A percentile compares a stretch with the other conserved stretches of the same genome.
Conservation (phyloP, 2,888 invertebrate species). For the Dryadula phaetusa region DNA sequence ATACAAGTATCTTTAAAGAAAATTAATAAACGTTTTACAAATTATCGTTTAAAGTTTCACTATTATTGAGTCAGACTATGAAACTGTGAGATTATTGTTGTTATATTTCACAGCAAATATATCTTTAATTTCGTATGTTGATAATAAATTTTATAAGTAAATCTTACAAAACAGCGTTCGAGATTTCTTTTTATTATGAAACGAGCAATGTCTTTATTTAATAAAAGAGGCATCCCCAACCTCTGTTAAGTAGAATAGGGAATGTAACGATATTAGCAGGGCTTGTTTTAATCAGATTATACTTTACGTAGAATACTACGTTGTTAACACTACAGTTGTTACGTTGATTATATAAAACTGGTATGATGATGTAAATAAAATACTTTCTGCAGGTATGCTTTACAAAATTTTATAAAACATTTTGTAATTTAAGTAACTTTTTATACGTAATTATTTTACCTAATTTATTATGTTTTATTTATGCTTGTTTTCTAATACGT, state of each 20-base stretch:
- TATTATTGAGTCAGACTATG: neutral
- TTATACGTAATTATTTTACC: neutral
- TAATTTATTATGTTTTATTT: neutral
- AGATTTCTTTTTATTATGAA: neutral
- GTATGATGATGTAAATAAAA: neutral
- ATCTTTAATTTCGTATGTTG: neutral
- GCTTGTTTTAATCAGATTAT: conserved; percentile 36
- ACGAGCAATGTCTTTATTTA: neutral
- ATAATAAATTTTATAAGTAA: neutral
- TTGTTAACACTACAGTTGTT: neutral
- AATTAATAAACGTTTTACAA: neutral
- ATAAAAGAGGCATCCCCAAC: conserved; percentile 14
- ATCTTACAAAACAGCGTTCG: neutral
- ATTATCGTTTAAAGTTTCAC: neutral
- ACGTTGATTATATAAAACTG: conserved; percentile 17
- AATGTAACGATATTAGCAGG: conserved; percentile 29
- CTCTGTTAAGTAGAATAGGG: conserved; percentile 2
- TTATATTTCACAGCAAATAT: neutral
- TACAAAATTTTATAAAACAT: neutral
- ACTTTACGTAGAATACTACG: conserved; percentile 24
- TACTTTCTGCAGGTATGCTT: neutral
- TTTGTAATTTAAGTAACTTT: neutral
- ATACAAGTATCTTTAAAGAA: too few relatives aligned
- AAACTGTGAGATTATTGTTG: neutral
- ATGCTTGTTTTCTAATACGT: neutral